Base-by-base conservation (phyloP, 2,888 invertebrate species). In the Nemotelus nigrinus region DNA sequence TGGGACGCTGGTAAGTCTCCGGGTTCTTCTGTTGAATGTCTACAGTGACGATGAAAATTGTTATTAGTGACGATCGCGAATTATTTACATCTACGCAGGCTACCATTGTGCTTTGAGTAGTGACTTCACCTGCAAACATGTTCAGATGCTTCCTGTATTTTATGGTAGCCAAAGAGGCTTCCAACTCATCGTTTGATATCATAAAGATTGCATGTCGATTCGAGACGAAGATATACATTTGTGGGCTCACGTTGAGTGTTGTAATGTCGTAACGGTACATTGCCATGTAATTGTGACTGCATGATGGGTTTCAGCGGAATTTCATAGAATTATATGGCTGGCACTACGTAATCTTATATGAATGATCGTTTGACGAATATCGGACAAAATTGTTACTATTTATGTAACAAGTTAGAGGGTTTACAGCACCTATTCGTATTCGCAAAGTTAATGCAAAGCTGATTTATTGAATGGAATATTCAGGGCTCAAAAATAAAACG, bases 71-170 rank as follows among this genome's bases (percentile, higher is more conserved):
- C 45, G 58, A 72, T 58, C 45, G 57, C 58, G 72, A 72, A 72
- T 72, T 72, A 72, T 72, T 58, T 72, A 72, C 45, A 57, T 72
- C 72, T 72, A 72, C 72, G 72, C 72, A 72, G 71, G 55, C 71
- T 55, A 71, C 57, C 71, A 55, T 43, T 71, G 71, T 47, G 47
- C 65, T 45, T 45, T 65, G 65, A 65, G 65, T 45, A 71, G 57
- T 71, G 55, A 57, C 71, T 57, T 71, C 10, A n/a, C 4, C 8
- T 3, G 71, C 55, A 55, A 55, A 53, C 55, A 71, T 71, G 25
- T 2, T 25, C 4, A 7, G 2, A 71, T 71, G 71, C 71, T 71
- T 71, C 71, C 71, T 53, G 55, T 71, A 71, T 55, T 55, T 8
- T 71, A 57, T 71, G 10, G 71, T 71, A 57, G 71, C 44, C 25